Evolutionary conservation across 2,888 invertebrate genomes (phyloP).

Genomic region (Hypomecis atomaria): DNA sequence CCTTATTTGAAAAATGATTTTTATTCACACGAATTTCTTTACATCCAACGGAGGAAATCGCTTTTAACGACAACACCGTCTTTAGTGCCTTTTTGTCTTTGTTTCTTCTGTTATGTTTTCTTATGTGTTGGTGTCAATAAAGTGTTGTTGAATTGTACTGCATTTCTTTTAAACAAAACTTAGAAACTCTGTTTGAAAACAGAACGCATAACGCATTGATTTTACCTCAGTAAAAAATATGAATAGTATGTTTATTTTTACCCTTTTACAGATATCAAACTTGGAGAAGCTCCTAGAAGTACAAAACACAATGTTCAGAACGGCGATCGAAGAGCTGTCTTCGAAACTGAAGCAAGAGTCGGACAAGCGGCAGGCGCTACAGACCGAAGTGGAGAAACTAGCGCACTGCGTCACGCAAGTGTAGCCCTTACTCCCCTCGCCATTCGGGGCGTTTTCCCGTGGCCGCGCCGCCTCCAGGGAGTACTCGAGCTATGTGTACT

Average conservation of each 20-base stretch:
- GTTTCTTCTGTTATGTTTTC: too few relatives aligned
- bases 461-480: conserved; percentile 45
- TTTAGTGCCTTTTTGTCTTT: too few relatives aligned
- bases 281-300: conserved; percentile 85
- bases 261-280: conserved; percentile 76
- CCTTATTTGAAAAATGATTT: too few relatives aligned
- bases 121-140: too few relatives aligned
- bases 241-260: not conserved
- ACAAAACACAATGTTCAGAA: conserved; percentile 84
- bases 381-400: conserved; percentile 88
- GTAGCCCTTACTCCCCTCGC: conserved; percentile 64
- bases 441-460: conserved; percentile 42
- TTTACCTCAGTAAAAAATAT: too few relatives aligned
- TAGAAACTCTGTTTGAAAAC: too few relatives aligned
- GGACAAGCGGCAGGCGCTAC: conserved; percentile 86
- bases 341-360: conserved; percentile 86
- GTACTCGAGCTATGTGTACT: conserved; percentile 58
- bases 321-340: conserved; percentile 87
- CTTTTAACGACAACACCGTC: too few relatives aligned
- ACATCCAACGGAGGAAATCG: too few relatives aligned
- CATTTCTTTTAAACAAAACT: too few relatives aligned
- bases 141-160: too few relatives aligned
- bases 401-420: conserved; percentile 90
- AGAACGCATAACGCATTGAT: too few relatives aligned
- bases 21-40: too few relatives aligned